Percentiles rank a stretch among this genome's conserved stretches.
Evolutionary conservation across 2,113 vertebrate species (phyloP).

Genomic region (Oncorhynchus clarkii): DNA sequence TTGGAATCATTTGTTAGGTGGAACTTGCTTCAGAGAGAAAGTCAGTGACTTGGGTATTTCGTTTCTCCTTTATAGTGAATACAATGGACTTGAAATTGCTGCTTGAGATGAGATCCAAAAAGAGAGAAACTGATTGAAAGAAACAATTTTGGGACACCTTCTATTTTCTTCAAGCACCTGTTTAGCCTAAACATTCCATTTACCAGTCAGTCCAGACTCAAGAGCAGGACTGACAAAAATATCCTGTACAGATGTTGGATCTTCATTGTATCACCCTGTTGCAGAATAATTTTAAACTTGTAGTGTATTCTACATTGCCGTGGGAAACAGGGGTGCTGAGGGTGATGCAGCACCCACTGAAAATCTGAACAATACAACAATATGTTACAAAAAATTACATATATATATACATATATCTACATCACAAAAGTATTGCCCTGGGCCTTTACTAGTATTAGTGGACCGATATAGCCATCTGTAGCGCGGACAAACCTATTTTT

Average conservation of each 20-base stretch:
- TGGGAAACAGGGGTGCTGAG: too few relatives aligned
- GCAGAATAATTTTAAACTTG: too few relatives aligned
- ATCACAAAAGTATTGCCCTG: too few relatives aligned
- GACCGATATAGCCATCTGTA: too few relatives aligned
- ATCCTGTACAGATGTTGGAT: background rate
- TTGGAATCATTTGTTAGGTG: constrained; percentile 42
- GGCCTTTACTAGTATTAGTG: too few relatives aligned
- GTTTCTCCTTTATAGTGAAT: background rate
- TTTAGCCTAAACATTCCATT: background rate
- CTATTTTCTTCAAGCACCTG: background rate
- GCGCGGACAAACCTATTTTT: too few relatives aligned
- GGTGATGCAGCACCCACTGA: too few relatives aligned
- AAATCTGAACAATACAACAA: too few relatives aligned
- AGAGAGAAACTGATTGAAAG: constrained; percentile 17
- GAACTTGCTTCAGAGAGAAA: constrained; percentile 41
- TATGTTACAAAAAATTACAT: too few relatives aligned
- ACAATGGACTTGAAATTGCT: constrained; percentile 39
- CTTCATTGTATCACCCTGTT: too few relatives aligned
- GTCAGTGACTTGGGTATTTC: background rate
- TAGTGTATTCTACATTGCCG: too few relatives aligned
- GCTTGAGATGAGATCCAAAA: constrained; percentile 36
- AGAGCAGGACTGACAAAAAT: background rate
- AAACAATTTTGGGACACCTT: background rate
- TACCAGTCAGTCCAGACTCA: background rate
- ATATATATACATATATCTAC: too few relatives aligned